phyloP scores from a whole-genome alignment of 2,888 invertebrate genomes.

The Drosophila paucipuncta region DNA sequence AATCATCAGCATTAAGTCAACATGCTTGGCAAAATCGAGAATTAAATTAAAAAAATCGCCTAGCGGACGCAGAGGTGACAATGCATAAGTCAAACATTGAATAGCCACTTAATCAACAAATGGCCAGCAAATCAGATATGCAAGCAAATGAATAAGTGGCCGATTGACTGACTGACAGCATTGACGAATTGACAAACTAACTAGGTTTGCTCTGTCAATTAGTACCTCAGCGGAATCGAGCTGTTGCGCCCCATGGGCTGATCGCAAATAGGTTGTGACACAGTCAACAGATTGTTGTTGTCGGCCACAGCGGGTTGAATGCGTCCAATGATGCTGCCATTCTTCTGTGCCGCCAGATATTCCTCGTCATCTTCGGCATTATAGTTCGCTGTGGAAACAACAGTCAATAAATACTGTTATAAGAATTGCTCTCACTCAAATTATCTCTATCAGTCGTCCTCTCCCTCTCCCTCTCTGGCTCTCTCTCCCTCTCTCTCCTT shows the following conservation, averaged over 20 bases:
- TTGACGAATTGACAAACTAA: slow-evolving; percentile 21
- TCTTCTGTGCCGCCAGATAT: slow-evolving; percentile 78
- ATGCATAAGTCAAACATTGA: slow-evolving; percentile 36
- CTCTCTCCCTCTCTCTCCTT: neutral
- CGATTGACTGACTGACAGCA: slow-evolving; percentile 36
- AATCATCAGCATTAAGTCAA: slow-evolving; percentile 13
- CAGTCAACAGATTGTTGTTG: slow-evolving; percentile 82
- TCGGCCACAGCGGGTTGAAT: slow-evolving; percentile 75
- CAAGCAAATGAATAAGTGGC: slow-evolving; percentile 30
- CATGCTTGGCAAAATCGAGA: slow-evolving; percentile 3
- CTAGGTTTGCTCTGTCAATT: slow-evolving; percentile 59
- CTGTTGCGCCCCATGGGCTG: slow-evolving; percentile 83
- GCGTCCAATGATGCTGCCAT: slow-evolving; percentile 77
- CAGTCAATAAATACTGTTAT: slow-evolving; percentile 6
- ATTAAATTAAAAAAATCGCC: slow-evolving; percentile 7
- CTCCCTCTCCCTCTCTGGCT: neutral
- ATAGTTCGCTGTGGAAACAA: slow-evolving; percentile 82
- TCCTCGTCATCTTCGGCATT: slow-evolving; percentile 86
- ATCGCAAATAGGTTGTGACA: slow-evolving; percentile 82
- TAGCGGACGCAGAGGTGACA: slow-evolving; percentile 9
- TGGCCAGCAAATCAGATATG: slow-evolving; percentile 10
- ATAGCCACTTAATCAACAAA: slow-evolving; percentile 50
- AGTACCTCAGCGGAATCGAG: slow-evolving; percentile 80
- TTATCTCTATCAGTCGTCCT: neutral
- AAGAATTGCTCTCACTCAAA: neutral